Conservation (phyloP, 2,888 invertebrate species). For the Marasmarcha lunaedactyla region DNA sequence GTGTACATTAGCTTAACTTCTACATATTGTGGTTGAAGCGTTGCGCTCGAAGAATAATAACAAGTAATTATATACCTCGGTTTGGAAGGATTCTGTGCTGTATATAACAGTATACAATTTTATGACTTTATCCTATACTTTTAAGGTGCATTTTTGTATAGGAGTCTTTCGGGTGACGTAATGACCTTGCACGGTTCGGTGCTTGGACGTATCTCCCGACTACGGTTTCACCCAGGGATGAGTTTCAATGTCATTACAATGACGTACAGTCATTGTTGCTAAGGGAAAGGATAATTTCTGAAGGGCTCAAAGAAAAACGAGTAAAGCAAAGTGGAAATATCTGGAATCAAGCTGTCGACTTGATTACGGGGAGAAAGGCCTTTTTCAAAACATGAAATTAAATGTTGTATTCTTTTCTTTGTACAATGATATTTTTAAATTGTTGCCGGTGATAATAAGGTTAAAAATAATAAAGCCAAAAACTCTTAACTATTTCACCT, state of each 20-base stretch:
- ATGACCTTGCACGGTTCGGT: conserved; percentile 59
- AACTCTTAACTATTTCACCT: no score
- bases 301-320: background rate
- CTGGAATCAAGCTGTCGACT: no score
- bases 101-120: no score
- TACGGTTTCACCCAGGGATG: conserved; percentile 58
- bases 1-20: no score
- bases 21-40: no score
- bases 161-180: conserved; percentile 28
- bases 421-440: no score
- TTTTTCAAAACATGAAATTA: no score
- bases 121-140: background rate
- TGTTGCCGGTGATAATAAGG: no score
- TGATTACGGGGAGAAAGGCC: no score
- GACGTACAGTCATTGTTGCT: conserved; percentile 42
- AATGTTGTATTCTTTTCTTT: no score
- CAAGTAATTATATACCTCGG: background rate
- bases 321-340: no score
- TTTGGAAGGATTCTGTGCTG: background rate
- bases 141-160: background rate
- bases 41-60: background rate
- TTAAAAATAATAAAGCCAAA: no score
- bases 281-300: conserved; percentile 29
- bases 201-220: conserved; percentile 50
- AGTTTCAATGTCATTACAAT: conserved; percentile 49